Conservation (phyloP, 2,113 vertebrate species). For the Eptatretus burgeri region DNA sequence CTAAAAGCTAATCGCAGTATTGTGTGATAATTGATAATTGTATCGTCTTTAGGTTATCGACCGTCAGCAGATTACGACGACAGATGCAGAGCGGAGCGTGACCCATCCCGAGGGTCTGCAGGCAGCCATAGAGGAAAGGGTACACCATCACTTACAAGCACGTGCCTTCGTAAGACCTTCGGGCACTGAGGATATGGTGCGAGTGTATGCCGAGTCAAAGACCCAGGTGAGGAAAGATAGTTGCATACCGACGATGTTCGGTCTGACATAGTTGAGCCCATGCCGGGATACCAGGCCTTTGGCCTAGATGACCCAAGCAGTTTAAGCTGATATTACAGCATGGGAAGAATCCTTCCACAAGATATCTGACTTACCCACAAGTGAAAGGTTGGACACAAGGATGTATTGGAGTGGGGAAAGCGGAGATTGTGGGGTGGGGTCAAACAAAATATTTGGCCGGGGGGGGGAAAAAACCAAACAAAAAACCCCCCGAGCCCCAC, state of each 20-base stretch:
- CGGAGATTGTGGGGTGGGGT: too few relatives aligned
- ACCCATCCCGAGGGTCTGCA: conserved; percentile 44
- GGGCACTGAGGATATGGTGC: conserved; percentile 58
- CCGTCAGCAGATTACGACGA: conserved; percentile 40
- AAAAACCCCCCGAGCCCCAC: neutral
- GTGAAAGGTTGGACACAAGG: too few relatives aligned
- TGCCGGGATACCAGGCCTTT: neutral
- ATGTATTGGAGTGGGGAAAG: too few relatives aligned
- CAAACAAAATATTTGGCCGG: too few relatives aligned
- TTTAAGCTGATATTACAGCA: too few relatives aligned
- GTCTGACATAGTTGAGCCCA: neutral
- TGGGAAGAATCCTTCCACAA: too few relatives aligned
- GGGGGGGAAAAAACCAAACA: too few relatives aligned
- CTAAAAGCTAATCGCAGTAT: too few relatives aligned
- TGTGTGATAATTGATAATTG: too few relatives aligned
- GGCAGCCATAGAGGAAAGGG: conserved; percentile 30
- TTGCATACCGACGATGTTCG: neutral
- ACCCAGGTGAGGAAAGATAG: conserved; percentile 31
- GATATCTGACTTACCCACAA: too few relatives aligned
- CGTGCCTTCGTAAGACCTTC: conserved; percentile 75
- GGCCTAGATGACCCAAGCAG: too few relatives aligned
- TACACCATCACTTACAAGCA: conserved; percentile 26
- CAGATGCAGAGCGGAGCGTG: conserved; percentile 37
- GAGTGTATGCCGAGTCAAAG: conserved; percentile 64
- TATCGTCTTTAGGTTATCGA: conserved; percentile 29